Conservation (phyloP, 2,888 invertebrate species). For the Erpobdella octoculata region DNA sequence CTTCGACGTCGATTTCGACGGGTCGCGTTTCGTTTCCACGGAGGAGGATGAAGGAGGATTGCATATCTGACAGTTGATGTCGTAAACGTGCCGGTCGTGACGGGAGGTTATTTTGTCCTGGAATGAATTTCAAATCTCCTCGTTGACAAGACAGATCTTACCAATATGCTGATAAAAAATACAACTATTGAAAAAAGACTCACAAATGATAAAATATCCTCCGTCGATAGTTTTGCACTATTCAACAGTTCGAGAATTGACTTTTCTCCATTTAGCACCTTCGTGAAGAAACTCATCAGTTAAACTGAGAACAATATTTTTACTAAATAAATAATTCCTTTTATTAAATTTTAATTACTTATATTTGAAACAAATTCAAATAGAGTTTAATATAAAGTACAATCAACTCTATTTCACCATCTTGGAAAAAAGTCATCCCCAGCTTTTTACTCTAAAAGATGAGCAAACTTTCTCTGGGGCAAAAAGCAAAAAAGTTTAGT, state of each 20-base stretch:
- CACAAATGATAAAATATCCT: background rate
- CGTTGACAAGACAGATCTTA: background rate
- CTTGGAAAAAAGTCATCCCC: no score
- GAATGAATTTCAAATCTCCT: background rate
- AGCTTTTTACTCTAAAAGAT: no score
- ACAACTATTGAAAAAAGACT: background rate
- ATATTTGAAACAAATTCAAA: no score
- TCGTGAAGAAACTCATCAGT: no score
- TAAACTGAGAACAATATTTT: no score
- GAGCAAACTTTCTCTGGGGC: no score
- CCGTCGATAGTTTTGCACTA: background rate
- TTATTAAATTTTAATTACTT: no score
- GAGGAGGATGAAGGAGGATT: background rate
- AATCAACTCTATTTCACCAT: no score
- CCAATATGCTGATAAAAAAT: background rate
- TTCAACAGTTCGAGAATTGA: background rate
- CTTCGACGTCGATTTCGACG: background rate
- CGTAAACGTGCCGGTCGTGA: slow-evolving; percentile 17
- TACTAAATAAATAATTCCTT: no score
- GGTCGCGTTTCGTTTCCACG: background rate
- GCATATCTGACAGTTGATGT: slow-evolving; percentile 24
- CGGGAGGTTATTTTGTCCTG: background rate
- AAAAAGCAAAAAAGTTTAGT: no score
- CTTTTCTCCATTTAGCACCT: background rate
- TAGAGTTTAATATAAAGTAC: no score